Evolutionary conservation across 1,140 invertebrate species (phyloP).

Genomic region (Lamellibrachia luymesi): DNA sequence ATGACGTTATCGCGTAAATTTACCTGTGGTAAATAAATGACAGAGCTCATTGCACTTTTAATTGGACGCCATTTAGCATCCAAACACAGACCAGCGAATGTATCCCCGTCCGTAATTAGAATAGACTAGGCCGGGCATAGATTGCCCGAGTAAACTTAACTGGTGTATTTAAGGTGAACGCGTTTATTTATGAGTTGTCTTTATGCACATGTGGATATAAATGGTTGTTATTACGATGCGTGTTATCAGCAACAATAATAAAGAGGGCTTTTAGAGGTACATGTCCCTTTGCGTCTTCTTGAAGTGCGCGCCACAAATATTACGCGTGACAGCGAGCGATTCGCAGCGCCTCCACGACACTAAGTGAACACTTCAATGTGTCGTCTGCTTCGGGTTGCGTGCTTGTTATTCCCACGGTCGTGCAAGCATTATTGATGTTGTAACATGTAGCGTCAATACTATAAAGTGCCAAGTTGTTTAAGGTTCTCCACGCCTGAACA

Average conservation of each 20-base stretch:
- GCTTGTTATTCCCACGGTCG: background rate
- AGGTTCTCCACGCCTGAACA: background rate
- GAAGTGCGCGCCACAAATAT: background rate
- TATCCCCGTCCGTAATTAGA: background rate
- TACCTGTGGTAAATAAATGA: background rate
- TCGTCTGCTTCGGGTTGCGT: background rate
- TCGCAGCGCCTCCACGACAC: background rate
- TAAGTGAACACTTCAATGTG: background rate
- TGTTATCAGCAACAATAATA: background rate
- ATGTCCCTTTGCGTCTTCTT: background rate
- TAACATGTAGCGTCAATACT: background rate
- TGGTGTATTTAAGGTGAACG: background rate
- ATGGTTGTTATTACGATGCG: background rate
- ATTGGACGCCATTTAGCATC: background rate
- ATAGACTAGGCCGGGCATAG: background rate
- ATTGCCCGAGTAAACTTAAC: background rate
- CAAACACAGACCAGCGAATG: background rate
- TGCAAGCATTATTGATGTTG: background rate
- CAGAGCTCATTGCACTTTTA: background rate
- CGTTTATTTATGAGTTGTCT: background rate
- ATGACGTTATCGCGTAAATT: background rate
- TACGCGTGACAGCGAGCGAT: background rate
- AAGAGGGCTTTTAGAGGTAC: constrained; percentile 4
- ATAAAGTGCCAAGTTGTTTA: background rate
- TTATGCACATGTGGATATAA: background rate